Percentiles rank a stretch among this genome's conserved stretches.
phyloP scores from a whole-genome alignment of 1,140 invertebrate species.

The Scaptodrosophila lebanonensis region DNA sequence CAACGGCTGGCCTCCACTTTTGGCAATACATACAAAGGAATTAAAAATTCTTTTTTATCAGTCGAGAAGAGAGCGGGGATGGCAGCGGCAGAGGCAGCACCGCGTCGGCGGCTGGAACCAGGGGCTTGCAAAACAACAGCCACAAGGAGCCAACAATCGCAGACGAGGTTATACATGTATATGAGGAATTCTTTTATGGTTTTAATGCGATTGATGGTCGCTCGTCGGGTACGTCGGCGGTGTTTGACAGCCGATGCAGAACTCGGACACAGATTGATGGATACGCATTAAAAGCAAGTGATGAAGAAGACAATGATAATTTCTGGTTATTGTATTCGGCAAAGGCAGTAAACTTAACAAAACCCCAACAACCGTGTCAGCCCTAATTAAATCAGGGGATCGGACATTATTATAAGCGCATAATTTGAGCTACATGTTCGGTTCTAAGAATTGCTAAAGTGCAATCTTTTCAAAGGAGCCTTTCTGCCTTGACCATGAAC shows the following conservation, averaged over 20 bases:
- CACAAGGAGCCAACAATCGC: constrained; percentile 34
- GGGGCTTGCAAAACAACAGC: constrained; percentile 26
- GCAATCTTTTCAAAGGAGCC: too few species aligned
- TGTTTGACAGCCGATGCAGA: constrained; percentile 58
- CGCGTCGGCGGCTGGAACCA: constrained; percentile 28
- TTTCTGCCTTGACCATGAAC: constrained; percentile 33
- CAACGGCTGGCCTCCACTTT: constrained; percentile 49
- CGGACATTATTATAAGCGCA: constrained; percentile 42
- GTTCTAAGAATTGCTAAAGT: too few species aligned
- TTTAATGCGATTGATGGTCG: constrained; percentile 76
- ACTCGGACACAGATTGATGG: constrained; percentile 73
- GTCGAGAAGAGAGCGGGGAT: constrained; percentile 27
- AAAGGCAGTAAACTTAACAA: too few species aligned
- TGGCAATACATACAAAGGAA: constrained; percentile 60
- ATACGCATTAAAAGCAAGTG: constrained; percentile 70
- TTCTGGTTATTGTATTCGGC: constrained; percentile 67
- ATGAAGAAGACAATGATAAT: constrained; percentile 73
- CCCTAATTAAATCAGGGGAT: constrained; percentile 48
- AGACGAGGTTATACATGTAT: constrained; percentile 31
- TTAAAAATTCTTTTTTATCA: constrained; percentile 72
- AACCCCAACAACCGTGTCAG: too few species aligned
- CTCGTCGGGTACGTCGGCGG: constrained; percentile 20
- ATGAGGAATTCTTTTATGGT: constrained; percentile 76
- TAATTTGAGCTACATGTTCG: too few species aligned
- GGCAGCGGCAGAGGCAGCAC: constrained; percentile 5